Conservation (phyloP, 2,797 vertebrate species). For the Leptatherina wallacei region DNA sequence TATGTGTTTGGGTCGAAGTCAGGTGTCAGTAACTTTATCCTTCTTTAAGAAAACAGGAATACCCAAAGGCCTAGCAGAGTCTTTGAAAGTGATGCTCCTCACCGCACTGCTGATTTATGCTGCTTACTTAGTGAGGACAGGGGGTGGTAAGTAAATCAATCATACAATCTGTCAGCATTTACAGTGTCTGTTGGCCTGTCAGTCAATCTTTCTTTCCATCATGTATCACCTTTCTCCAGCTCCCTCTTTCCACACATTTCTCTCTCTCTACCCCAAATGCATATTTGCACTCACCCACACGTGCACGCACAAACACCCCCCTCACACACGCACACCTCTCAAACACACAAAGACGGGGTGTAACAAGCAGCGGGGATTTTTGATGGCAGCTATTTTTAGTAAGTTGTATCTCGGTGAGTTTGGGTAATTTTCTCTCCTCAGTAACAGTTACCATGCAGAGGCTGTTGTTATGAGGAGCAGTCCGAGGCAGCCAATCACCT, state of each 20-base stretch:
- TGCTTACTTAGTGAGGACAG: slow-evolving; percentile 66
- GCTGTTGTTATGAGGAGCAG: slow-evolving; percentile 72
- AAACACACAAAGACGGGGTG: slow-evolving; percentile 31
- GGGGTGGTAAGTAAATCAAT: slow-evolving; percentile 74
- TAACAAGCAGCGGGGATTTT: slow-evolving; percentile 71
- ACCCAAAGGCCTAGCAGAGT: slow-evolving; percentile 33
- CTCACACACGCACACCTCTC: slow-evolving; percentile 10
- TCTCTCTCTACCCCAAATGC: slow-evolving; percentile 20
- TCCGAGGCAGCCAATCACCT: slow-evolving; percentile 70
- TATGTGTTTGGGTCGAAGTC: slow-evolving; percentile 32
- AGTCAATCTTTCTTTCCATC: slow-evolving; percentile 64
- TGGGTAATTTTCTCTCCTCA: slow-evolving; percentile 77
- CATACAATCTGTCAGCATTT: slow-evolving; percentile 73
- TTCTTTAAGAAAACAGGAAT: slow-evolving; percentile 48
- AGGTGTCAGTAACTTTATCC: slow-evolving; percentile 59
- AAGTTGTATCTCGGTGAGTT: slow-evolving; percentile 73
- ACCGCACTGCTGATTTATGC: slow-evolving; percentile 63
- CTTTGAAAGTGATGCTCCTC: slow-evolving; percentile 44
- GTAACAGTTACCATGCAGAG: slow-evolving; percentile 80
- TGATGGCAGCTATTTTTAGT: slow-evolving; percentile 80
- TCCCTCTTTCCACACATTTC: slow-evolving; percentile 30
- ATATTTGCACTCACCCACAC: slow-evolving; percentile 3
- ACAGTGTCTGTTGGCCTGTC: slow-evolving; percentile 58
- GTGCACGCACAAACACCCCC: slow-evolving; percentile 4
- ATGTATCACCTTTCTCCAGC: slow-evolving; percentile 29